phyloP scores from a whole-genome alignment of 2,888 invertebrate species.

The Serrognathus titanus region DNA sequence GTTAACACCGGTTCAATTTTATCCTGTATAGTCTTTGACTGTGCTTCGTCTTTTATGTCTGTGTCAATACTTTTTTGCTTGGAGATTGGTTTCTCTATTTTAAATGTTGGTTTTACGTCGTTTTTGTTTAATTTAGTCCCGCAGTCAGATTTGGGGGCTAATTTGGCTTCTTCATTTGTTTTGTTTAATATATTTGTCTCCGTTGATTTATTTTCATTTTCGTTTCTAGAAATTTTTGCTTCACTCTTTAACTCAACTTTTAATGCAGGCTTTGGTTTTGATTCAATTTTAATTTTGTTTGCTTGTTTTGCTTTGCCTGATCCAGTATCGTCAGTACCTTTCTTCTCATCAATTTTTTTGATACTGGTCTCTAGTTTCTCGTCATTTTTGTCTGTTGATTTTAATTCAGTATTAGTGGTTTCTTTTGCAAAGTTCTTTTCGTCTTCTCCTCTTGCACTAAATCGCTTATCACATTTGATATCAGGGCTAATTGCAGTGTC shows the following conservation, averaged over 20 bases:
- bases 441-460: not conserved
- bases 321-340: conserved; percentile 13
- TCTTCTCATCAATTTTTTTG: conserved; percentile 22
- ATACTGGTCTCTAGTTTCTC: conserved; percentile 31
- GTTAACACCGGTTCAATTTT: conserved; percentile 16
- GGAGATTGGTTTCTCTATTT: no score
- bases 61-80: no score
- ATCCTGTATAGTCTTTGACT: not conserved
- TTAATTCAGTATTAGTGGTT: conserved; percentile 14
- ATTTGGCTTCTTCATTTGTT: no score
- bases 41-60: no score
- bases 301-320: conserved; percentile 9
- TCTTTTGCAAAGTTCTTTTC: not conserved
- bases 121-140: no score
- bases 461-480: not conserved
- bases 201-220: no score
- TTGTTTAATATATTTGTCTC: no score
- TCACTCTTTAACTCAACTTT: not conserved
- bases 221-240: no score
- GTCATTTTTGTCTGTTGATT: conserved; percentile 32
- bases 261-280: not conserved
- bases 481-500: not conserved
- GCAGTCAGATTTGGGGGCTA: no score
- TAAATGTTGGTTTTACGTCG: no score
- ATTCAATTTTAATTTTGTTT: not conserved